Conservation (phyloP, 1,140 invertebrate genomes). For the Apolygus lucorum region DNA sequence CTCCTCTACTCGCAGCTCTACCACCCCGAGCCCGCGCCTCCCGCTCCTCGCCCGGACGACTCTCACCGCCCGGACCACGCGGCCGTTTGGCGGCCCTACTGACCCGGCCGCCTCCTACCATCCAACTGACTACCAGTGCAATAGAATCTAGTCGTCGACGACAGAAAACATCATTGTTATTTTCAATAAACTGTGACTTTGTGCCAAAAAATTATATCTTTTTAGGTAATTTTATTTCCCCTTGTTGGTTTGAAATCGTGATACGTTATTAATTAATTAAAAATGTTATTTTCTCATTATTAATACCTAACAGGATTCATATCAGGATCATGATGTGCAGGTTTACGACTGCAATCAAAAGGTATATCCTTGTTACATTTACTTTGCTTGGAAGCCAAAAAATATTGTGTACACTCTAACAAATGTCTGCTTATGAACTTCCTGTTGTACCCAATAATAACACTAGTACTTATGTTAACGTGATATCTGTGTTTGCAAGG, state of each 20-base stretch:
- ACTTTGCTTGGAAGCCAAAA: too few relatives aligned
- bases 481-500: too few relatives aligned
- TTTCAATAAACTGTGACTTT: slow-evolving; percentile 5
- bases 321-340: too few relatives aligned
- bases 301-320: too few relatives aligned
- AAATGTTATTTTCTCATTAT: slow-evolving; percentile 8
- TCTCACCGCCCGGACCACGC: slow-evolving; percentile 27
- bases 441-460: too few relatives aligned
- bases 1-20: slow-evolving; percentile 75
- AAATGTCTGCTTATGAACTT: too few relatives aligned
- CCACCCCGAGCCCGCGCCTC: slow-evolving; percentile 44
- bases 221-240: slow-evolving; percentile 3
- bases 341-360: too few relatives aligned
- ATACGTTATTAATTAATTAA: slow-evolving; percentile 16
- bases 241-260: slow-evolving; percentile 11
- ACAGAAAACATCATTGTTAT: slow-evolving; percentile 2
- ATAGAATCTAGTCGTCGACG: slow-evolving; percentile 1
- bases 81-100: slow-evolving; percentile 35
- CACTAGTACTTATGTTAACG: too few relatives aligned
- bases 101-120: slow-evolving; percentile 17
- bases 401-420: too few relatives aligned
- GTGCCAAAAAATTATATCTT: slow-evolving; percentile 23
- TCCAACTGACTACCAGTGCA: slow-evolving; percentile 12
- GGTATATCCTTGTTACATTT: too few relatives aligned
- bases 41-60: slow-evolving; percentile 25